phyloP scores from a whole-genome alignment of 1,140 invertebrate genomes.

The Chrysoperla carnea region DNA sequence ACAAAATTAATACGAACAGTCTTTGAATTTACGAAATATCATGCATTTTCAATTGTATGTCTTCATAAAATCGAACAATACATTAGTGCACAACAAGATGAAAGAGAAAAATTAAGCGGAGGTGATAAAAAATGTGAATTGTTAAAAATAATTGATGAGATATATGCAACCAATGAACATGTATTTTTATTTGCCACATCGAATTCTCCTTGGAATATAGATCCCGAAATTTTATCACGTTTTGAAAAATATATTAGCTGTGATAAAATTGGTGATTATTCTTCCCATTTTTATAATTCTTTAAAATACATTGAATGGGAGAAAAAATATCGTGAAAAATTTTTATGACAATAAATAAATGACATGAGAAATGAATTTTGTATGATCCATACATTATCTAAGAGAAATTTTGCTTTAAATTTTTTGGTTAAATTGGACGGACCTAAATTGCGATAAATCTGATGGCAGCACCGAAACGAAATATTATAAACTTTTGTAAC shows the following conservation, averaged over 20 bases:
- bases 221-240: slow-evolving; percentile 68
- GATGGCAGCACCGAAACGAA: too few relatives aligned
- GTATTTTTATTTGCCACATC: slow-evolving; percentile 79
- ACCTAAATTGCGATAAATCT: too few relatives aligned
- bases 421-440: too few relatives aligned
- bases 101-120: slow-evolving; percentile 78
- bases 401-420: too few relatives aligned
- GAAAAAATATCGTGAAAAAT: too few relatives aligned
- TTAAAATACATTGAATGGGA: too few relatives aligned
- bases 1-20: slow-evolving; percentile 79
- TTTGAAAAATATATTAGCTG: slow-evolving; percentile 79
- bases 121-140: slow-evolving; percentile 83
- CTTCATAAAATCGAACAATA: slow-evolving; percentile 95
- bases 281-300: too few relatives aligned
- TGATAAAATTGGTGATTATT: slow-evolving; percentile 47
- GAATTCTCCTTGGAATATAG: slow-evolving; percentile 74
- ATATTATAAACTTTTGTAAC: too few relatives aligned
- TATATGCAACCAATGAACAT: slow-evolving; percentile 32
- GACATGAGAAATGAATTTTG: too few relatives aligned
- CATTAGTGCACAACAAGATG: slow-evolving; percentile 52
- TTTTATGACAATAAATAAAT: too few relatives aligned
- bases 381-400: too few relatives aligned
- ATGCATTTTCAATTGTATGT: slow-evolving; percentile 88
- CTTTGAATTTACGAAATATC: slow-evolving; percentile 72
- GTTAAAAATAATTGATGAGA: slow-evolving; percentile 80